Base-by-base conservation (phyloP, 1,140 invertebrate genomes). In the Lerema accius region DNA sequence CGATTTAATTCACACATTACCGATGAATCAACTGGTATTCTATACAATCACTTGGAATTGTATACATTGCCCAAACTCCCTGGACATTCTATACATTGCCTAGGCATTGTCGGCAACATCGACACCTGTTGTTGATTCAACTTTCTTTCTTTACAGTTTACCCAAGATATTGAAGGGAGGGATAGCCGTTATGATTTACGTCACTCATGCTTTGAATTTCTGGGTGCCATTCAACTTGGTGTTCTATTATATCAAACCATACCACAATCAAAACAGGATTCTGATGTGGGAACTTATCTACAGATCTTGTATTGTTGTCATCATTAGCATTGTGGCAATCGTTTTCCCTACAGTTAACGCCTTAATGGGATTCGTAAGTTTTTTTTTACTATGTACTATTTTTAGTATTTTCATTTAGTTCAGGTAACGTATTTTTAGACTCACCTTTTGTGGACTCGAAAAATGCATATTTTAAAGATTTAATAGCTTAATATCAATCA, bases 321-420 rank as follows among this genome's bases (percentile, higher is more conserved):
- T 70, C 0, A 82, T 89, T 35, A 63, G 59, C 0, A 17, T 73
- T 0, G 39, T 84, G 2, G 84, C 84, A 4, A 80, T 86, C 3
- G 46, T 74, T 0, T 89, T 89, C 19, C 86, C 86, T 0, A 79
- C 70, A 61, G 81, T 89, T 5, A 80, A 78, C 42, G 71, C 70
- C 14, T 61, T 89, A 13, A 87, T 87, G 83, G 84, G 82, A 16
- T 84, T 86, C 40, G 83, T 88, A 67, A 82, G 84, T 62, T 32
- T 9, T n/a, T 10, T 13, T 58, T 23, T 16, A n/a, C 40, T 16
- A 6, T 49, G 11, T 35, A 35, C 11, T 26, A 10, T 9, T 23
- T 23, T n/a, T n/a, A n/a, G n/a, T n/a, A n/a, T n/a, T n/a, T n/a
- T n/a, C n/a, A n/a, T n/a, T n/a, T n/a, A n/a, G n/a, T n/a, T n/a